phyloP scores from a whole-genome alignment of 1,140 invertebrate genomes.

The Ylistrum balloti region DNA sequence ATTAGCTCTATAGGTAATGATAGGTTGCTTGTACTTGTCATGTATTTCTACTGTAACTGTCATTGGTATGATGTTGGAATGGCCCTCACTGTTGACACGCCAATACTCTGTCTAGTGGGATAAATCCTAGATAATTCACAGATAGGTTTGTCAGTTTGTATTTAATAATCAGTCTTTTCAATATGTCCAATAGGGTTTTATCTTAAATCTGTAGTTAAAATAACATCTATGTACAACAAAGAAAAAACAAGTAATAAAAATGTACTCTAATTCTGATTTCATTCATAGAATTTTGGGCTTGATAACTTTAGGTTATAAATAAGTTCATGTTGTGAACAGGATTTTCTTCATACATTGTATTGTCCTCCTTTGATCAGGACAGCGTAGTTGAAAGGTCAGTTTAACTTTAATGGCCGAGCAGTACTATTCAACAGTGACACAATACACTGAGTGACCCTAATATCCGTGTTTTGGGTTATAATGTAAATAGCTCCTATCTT shows the following conservation, averaged over 20 bases:
- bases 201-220: conserved; percentile 1
- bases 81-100: background rate
- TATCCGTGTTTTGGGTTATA: background rate
- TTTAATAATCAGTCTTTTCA: background rate
- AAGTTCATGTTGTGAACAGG: conserved; percentile 7
- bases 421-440: no score
- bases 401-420: background rate
- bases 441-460: background rate
- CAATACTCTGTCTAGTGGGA: background rate
- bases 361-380: background rate
- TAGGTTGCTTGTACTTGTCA: background rate
- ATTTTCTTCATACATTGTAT: background rate
- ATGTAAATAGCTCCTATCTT: background rate
- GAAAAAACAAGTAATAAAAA: background rate
- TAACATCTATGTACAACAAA: background rate
- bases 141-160: background rate
- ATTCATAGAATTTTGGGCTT: conserved; percentile 19
- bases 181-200: background rate
- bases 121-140: background rate
- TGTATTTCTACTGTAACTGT: background rate
- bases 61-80: conserved; percentile 15
- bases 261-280: conserved; percentile 32
- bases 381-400: conserved; percentile 10
- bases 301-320: conserved; percentile 3
- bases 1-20: background rate